Conservation (phyloP, 2,113 vertebrate species). For the Abramis brama region DNA sequence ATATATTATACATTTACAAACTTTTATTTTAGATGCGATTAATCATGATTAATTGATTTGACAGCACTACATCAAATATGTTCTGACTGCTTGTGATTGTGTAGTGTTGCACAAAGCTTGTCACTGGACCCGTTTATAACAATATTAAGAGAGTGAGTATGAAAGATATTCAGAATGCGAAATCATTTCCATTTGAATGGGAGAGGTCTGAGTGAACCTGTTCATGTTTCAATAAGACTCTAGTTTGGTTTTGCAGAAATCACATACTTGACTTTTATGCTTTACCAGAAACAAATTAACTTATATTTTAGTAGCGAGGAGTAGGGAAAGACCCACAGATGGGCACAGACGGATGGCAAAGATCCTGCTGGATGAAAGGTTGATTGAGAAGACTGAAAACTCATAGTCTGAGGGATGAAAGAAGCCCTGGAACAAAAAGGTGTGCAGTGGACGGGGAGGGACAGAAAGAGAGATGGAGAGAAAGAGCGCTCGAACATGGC, state of each 20-base stretch:
- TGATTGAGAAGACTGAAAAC: slow-evolving; percentile 81
- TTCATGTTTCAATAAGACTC: background rate
- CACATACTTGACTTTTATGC: background rate
- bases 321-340: slow-evolving; percentile 68
- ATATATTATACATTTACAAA: too few relatives aligned
- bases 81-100: background rate
- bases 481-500: slow-evolving; percentile 4
- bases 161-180: background rate
- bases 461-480: background rate
- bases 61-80: background rate
- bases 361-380: slow-evolving; percentile 73
- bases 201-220: background rate
- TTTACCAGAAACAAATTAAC: background rate
- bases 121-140: background rate
- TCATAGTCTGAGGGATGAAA: slow-evolving; percentile 70
- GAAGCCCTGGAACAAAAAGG: slow-evolving; percentile 67
- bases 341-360: slow-evolving; percentile 73
- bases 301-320: slow-evolving; percentile 60
- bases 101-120: background rate
- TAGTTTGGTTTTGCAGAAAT: background rate
- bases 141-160: background rate
- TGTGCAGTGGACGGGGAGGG: background rate
- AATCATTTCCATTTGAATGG: background rate
- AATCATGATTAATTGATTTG: too few relatives aligned
- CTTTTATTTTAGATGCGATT: too few relatives aligned